These are phyloP conservation scores for Apostichopus leukothele DNA, from an alignment of 53 echinoderm and acorn worm genomes.

Conservation along the genomic window DNA sequence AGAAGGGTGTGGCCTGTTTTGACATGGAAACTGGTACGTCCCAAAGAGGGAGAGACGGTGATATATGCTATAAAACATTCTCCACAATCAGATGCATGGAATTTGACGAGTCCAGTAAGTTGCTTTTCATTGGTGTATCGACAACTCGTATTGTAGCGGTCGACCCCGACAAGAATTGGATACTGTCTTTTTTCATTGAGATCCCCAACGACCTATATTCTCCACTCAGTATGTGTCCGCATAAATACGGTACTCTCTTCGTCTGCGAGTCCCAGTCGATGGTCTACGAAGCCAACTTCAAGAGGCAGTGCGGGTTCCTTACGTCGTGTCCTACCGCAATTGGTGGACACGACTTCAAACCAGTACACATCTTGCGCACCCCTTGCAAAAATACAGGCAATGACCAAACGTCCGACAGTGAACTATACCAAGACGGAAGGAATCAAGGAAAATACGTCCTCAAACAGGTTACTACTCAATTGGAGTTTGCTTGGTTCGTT, in stretches of 20 bases:
- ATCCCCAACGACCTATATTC: slow-evolving; percentile 25
- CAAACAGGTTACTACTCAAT: slow-evolving; percentile 17
- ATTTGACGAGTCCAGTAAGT: slow-evolving; percentile 19
- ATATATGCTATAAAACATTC: background rate
- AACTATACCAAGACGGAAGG: slow-evolving; percentile 26
- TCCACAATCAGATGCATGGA: slow-evolving; percentile 28
- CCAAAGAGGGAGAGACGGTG: background rate
- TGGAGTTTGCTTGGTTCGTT: slow-evolving; percentile 42
- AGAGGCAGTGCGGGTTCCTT: slow-evolving; percentile 34
- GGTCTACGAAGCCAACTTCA: slow-evolving; percentile 45
- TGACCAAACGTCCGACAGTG: background rate
- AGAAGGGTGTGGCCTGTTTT: slow-evolving; percentile 24
- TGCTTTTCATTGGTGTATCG: slow-evolving; percentile 31
- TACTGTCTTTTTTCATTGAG: slow-evolving; percentile 22
- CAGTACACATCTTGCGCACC: background rate
- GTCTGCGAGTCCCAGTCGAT: slow-evolving; percentile 37
- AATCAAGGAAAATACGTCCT: slow-evolving; percentile 37
- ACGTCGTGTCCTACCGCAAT: slow-evolving; percentile 25
- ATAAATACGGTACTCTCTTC: slow-evolving; percentile 27
- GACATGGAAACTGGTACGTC: slow-evolving; percentile 28
- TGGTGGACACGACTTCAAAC: slow-evolving; percentile 31
- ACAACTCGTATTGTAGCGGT: slow-evolving; percentile 17
- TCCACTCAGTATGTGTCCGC: slow-evolving; percentile 10
- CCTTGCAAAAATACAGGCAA: slow-evolving; percentile 11
- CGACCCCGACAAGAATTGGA: slow-evolving; percentile 28